Percentiles rank a stretch among this genome's conserved stretches.
phyloP scores from a whole-genome alignment of 2,797 vertebrate species.

The Gila robusta region DNA sequence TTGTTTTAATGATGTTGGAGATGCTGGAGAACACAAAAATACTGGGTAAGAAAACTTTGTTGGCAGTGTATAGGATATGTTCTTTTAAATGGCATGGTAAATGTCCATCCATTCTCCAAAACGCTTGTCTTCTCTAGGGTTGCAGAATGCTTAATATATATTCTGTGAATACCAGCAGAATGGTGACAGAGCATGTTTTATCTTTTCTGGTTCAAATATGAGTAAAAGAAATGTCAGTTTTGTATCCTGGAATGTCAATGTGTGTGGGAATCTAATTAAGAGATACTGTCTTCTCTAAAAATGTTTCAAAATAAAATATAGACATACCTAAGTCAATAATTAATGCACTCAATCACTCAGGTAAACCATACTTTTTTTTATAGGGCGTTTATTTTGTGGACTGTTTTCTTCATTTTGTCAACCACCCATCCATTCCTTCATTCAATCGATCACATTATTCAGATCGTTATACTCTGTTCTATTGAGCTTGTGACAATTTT shows the following conservation, averaged over 20 bases:
- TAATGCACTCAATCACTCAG: neutral
- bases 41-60: neutral
- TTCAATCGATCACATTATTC: neutral
- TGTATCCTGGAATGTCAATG: neutral
- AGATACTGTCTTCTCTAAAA: neutral
- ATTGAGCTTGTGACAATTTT: neutral
- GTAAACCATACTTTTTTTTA: neutral
- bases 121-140: neutral
- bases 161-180: neutral
- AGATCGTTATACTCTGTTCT: neutral
- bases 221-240: neutral
- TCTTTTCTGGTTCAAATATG: neutral
- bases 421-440: neutral
- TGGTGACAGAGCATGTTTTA: neutral
- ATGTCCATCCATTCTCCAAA: neutral
- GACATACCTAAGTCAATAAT: neutral
- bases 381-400: neutral
- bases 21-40: neutral
- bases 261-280: neutral
- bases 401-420: neutral
- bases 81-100: neutral
- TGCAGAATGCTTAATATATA: neutral
- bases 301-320: neutral
- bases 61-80: neutral
- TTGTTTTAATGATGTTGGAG: neutral